These are phyloP conservation scores for Hypselothyrea guttata DNA, from an alignment of 2,888 invertebrate species.

Conservation along the genomic window DNA sequence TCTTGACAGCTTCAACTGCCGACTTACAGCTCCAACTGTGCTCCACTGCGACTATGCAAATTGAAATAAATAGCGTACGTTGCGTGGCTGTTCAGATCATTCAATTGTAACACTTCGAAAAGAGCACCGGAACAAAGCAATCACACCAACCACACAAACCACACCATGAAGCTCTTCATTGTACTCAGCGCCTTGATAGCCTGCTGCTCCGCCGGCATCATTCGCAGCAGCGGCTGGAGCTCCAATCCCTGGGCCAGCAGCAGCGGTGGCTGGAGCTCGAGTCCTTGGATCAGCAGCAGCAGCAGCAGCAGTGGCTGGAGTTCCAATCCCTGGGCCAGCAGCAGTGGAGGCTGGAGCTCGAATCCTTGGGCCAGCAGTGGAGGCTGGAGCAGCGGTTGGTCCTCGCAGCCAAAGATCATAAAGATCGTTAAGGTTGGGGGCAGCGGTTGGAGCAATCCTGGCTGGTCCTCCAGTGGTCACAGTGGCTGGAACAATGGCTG, in stretches of 20 bases:
- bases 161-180: conserved; percentile 73
- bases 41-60: conserved; percentile 24
- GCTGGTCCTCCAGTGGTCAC: too few species aligned
- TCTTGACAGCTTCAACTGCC: conserved; percentile 58
- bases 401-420: conserved; percentile 54
- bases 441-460: conserved; percentile 23
- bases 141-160: conserved; percentile 8
- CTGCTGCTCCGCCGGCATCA: conserved; percentile 50
- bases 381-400: conserved; percentile 53
- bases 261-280: conserved; percentile 15
- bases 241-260: conserved; percentile 24
- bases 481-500: conserved; percentile 33
- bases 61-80: conserved; percentile 58
- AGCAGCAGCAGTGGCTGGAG: conserved; percentile 18
- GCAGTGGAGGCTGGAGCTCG: conserved; percentile 1
- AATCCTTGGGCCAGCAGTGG: conserved; percentile 8
- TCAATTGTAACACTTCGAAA: conserved; percentile 51
- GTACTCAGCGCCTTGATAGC: conserved; percentile 68
- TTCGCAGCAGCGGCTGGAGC: conserved; percentile 45
- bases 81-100: conserved; percentile 57
- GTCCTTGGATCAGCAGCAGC: conserved; percentile 12
- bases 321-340: conserved; percentile 15
- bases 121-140: conserved; percentile 20
- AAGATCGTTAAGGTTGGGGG: conserved; percentile 51
- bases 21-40: conserved; percentile 4